These are phyloP conservation scores for Philhelius pedissequus DNA, from an alignment of 2,888 invertebrate genomes.

Conservation along the genomic window DNA sequence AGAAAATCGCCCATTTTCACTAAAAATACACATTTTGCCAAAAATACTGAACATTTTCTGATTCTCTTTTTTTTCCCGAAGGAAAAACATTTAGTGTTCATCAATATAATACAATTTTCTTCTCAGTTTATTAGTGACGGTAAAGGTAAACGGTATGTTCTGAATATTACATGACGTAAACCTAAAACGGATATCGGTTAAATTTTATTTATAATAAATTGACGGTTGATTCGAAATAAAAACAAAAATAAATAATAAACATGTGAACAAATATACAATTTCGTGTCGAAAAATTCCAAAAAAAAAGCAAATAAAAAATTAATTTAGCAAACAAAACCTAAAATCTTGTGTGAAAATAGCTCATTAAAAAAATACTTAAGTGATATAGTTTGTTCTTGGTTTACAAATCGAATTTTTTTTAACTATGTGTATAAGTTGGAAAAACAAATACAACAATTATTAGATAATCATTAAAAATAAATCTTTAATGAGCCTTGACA, in stretches of 20 bases:
- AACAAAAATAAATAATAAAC: background rate
- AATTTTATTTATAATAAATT: background rate
- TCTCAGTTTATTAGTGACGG: constrained; percentile 55
- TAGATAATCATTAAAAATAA: background rate
- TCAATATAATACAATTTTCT: constrained; percentile 42
- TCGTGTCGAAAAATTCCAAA: background rate
- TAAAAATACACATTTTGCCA: constrained; percentile 71
- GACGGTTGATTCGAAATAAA: background rate
- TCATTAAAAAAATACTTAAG: background rate
- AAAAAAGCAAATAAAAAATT: background rate
- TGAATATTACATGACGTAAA: too few relatives aligned
- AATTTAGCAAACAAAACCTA: background rate
- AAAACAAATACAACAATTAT: background rate
- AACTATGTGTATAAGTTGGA: background rate
- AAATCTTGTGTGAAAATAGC: background rate
- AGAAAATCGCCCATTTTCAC: constrained; percentile 63
- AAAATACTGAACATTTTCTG: constrained; percentile 54
- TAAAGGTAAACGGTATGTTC: constrained; percentile 29
- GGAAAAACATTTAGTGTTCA: constrained; percentile 38
- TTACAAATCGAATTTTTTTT: background rate
- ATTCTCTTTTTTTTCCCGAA: constrained; percentile 15
- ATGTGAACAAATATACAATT: background rate
- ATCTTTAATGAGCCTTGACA: background rate
- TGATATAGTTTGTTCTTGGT: background rate
- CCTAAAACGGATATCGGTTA: constrained; percentile 9